Base-by-base conservation (phyloP, 2,113 vertebrate genomes). In the Casuarius casuarius region DNA sequence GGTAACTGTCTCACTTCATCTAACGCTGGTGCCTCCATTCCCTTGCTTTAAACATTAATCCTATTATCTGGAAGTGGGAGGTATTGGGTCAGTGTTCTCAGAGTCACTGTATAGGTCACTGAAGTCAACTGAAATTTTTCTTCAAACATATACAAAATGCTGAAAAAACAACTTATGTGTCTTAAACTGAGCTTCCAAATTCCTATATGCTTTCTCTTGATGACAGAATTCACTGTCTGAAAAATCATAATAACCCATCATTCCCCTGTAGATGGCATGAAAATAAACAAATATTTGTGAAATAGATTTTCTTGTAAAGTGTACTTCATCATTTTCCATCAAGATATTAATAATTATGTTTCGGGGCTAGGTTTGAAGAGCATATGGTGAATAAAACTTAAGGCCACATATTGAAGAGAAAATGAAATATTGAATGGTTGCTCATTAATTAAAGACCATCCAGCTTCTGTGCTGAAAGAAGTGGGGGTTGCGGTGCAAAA, bases 221-320 rank as follows among this genome's bases (percentile, higher is more conserved):
- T 84, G 42, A 84, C 17, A 73, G 12, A 80, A n/a, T 74, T 88
- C 48, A 21, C 54, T 63, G 25, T 54, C 28, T 49, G 82, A 90
- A 94, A 87, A 63, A 49, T 29, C 19, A 26, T 67, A 49, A 93
- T 4, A 63, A 81, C 12, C 22, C 42, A 77, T 77, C 14, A 90
- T 75, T 25, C 38, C 19, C 44, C 56, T 87, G 48, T 58, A 17
- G 58, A 61, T 87, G 12, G 16, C 25, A 12, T 67, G 35, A 84
- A 96, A 94, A 79, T 79, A 89, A 94, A 65, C 28, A 97, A 96
- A 89, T 92, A 96, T 93, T 96, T 95, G 46, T 78, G 54, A 94
- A 92, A 96, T 79, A 88, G 26, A 86, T 76, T 84, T 91, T 84
- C 58, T 73, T 90, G 5, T 85, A 44, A 91, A 93, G 91, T 66